A percentile compares a stretch with the other conserved stretches of the same genome.
These are phyloP conservation scores for Tapirus indicus DNA, from an alignment of 2,797 vertebrate genomes.

Conservation along the genomic window DNA sequence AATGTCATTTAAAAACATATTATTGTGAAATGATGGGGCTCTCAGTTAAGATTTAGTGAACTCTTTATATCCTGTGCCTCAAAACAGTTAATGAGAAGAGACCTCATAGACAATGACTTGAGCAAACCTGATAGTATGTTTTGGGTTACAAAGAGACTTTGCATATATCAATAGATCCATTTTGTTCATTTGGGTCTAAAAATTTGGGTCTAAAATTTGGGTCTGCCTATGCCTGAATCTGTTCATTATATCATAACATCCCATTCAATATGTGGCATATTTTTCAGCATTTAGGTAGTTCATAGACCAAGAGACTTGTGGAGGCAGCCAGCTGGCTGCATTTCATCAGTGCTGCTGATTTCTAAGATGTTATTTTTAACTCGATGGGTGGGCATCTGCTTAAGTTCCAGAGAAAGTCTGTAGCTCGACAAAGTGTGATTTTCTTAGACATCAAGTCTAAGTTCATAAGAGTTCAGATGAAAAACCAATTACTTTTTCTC, in stretches of 20 bases:
- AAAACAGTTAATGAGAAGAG: not conserved
- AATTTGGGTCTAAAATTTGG: not conserved
- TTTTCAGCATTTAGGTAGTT: not conserved
- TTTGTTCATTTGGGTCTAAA: not conserved
- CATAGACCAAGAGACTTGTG: not conserved
- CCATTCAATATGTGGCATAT: not conserved
- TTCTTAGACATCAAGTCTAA: slow-evolving; percentile 12
- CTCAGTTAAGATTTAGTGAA: not conserved
- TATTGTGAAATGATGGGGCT: not conserved
- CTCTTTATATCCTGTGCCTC: not conserved
- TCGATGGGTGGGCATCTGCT: not conserved
- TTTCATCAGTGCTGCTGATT: not conserved
- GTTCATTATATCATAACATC: not conserved
- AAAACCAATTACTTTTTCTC: not conserved
- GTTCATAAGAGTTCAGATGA: not conserved
- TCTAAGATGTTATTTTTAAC: not conserved
- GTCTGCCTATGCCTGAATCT: not conserved
- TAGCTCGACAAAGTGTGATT: not conserved
- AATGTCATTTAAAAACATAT: not conserved
- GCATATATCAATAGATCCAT: not conserved
- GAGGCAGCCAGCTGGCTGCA: not conserved
- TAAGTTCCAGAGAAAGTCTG: not conserved
- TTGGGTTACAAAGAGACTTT: not conserved
- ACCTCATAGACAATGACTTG: not conserved
- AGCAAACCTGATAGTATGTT: not conserved